Percentiles rank a stretch among this genome's conserved stretches.
Evolutionary conservation across 2,797 vertebrate species (phyloP).

Genomic region (Urocyon cinereoargenteus): DNA sequence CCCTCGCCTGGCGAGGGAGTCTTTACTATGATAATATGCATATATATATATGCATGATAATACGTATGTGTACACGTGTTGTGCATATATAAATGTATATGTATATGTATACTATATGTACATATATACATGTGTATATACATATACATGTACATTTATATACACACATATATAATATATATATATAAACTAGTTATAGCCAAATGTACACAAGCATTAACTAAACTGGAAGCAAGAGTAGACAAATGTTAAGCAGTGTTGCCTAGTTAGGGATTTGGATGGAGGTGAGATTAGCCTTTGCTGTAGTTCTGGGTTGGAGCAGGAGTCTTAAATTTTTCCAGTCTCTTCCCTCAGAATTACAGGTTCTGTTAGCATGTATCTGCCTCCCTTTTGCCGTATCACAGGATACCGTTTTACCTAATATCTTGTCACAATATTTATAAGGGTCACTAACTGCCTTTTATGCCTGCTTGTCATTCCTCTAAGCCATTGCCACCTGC

Average conservation of each 20-base stretch:
- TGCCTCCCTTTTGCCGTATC: not conserved
- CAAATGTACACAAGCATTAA: not conserved
- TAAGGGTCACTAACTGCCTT: not conserved
- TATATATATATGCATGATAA: not conserved
- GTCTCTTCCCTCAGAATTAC: not conserved
- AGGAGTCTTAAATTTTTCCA: not conserved
- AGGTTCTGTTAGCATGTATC: not conserved
- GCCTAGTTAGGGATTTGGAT: not conserved
- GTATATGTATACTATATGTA: not conserved
- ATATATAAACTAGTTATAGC: not conserved
- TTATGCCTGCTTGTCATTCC: not conserved
- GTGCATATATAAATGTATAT: not conserved
- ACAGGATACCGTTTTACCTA: not conserved
- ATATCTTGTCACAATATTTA: not conserved
- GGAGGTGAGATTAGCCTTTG: not conserved
- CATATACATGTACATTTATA: not conserved
- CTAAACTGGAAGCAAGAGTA: not conserved
- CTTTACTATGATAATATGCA: not conserved
- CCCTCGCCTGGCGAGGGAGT: not conserved
- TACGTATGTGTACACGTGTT: not conserved
- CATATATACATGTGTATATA: no score
- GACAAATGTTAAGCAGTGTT: not conserved
- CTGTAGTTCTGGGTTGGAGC: not conserved
- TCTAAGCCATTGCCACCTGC: not conserved
- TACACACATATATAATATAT: not conserved